These are phyloP conservation scores for Campoletis sonorensis DNA, from an alignment of 1,140 invertebrate species.

Conservation along the genomic window DNA sequence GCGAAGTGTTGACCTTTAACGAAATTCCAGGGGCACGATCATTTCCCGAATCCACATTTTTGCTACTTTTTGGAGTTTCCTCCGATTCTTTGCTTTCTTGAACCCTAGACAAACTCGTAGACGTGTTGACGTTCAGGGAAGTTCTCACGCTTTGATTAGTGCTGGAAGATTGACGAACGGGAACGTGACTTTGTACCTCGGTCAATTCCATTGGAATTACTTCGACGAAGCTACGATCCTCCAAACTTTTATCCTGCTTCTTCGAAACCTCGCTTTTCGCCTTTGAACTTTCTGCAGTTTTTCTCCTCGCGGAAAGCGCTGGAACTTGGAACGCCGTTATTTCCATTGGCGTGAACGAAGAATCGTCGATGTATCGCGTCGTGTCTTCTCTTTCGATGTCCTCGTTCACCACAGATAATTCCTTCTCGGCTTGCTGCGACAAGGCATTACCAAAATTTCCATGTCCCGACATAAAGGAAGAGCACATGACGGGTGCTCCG, in stretches of 20 bases:
- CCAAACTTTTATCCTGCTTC: neutral
- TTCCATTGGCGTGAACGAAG: conserved; percentile 51
- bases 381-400: conserved; percentile 18
- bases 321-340: conserved; percentile 46
- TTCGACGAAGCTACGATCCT: conserved; percentile 24
- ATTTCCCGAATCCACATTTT: neutral
- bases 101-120: neutral
- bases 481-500: conserved; percentile 57
- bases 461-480: conserved; percentile 60
- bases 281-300: neutral
- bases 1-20: conserved; percentile 40
- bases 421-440: neutral
- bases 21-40: neutral
- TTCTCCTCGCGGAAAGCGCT: conserved; percentile 40
- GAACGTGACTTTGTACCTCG: conserved; percentile 45
- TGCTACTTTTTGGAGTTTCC: neutral
- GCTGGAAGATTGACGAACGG: conserved; percentile 19
- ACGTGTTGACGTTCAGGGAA: conserved; percentile 27
- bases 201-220: conserved; percentile 56
- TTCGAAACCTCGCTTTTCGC: neutral
- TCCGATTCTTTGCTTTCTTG: too few relatives aligned
- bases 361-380: conserved; percentile 26
- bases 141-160: conserved; percentile 34
- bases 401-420: conserved; percentile 17
- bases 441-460: neutral